A percentile compares a stretch with the other conserved stretches of the same genome.
phyloP scores from a whole-genome alignment of 2,888 invertebrate species.

The Leucophenga maculata region DNA sequence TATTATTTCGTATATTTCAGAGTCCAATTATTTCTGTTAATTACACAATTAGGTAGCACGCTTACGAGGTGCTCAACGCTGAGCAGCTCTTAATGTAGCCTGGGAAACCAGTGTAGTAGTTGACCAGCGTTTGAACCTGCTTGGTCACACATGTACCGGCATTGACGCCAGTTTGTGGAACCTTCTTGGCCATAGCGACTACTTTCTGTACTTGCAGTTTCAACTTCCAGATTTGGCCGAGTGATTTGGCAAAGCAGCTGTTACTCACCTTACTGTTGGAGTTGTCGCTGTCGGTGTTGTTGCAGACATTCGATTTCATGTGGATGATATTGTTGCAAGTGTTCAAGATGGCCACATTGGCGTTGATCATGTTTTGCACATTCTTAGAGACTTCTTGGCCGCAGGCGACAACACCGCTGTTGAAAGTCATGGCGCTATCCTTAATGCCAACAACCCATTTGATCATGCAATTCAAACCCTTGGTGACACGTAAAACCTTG shows the following conservation, averaged over 20 bases:
- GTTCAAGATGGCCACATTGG: conserved; percentile 46
- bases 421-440: conserved; percentile 44
- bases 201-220: conserved; percentile 42
- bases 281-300: conserved; percentile 25
- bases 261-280: conserved; percentile 20
- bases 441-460: conserved; percentile 50
- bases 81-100: conserved; percentile 50
- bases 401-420: conserved; percentile 44
- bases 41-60: not conserved
- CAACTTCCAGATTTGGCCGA: conserved; percentile 40
- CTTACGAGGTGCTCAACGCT: conserved; percentile 41
- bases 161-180: conserved; percentile 50
- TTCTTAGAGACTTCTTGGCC: conserved; percentile 47
- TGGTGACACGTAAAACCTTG: conserved; percentile 45
- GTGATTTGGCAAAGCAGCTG: conserved; percentile 44
- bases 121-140: conserved; percentile 42
- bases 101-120: conserved; percentile 52
- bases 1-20: too few relatives aligned
- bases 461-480: conserved; percentile 59
- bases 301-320: conserved; percentile 47
- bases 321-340: conserved; percentile 49
- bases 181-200: conserved; percentile 44
- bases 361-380: conserved; percentile 49
- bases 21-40: too few relatives aligned
- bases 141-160: conserved; percentile 43